Conservation (phyloP, 2,888 invertebrate genomes). For the Hypercompe scribonia region DNA sequence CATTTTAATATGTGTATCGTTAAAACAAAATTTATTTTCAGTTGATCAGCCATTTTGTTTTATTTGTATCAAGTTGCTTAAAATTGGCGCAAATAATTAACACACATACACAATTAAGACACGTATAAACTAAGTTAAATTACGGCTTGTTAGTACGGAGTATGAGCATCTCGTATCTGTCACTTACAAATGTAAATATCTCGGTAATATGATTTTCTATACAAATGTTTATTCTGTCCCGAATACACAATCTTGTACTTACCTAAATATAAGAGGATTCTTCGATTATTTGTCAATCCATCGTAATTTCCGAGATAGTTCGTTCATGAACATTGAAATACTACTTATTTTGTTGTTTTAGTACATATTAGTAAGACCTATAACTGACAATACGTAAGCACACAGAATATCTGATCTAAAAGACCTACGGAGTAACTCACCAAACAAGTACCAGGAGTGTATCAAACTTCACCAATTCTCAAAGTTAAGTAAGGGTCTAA, state of each 20-base stretch:
- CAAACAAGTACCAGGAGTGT: too few species aligned
- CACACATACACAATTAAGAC: neutral
- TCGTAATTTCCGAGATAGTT: neutral
- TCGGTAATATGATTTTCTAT: constrained; percentile 6
- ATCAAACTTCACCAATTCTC: too few species aligned
- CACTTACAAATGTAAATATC: constrained; percentile 3
- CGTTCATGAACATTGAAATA: neutral
- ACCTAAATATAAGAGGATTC: neutral
- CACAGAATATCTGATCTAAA: too few species aligned
- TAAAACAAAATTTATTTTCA: neutral
- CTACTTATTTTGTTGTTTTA: neutral
- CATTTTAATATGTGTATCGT: too few species aligned
- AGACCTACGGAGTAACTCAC: too few species aligned
- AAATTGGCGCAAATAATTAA: neutral
- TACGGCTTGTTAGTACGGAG: neutral
- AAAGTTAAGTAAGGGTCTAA: too few species aligned
- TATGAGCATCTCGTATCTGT: neutral
- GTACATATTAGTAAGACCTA: neutral
- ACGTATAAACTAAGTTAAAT: neutral
- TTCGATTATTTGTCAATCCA: neutral
- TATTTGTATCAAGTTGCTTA: neutral
- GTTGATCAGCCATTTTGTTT: neutral
- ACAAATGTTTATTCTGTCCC: neutral
- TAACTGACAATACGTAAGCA: neutral
- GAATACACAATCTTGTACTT: neutral